These are phyloP conservation scores for Agrilus planipennis DNA, from an alignment of 1,140 invertebrate genomes.

Conservation along the genomic window DNA sequence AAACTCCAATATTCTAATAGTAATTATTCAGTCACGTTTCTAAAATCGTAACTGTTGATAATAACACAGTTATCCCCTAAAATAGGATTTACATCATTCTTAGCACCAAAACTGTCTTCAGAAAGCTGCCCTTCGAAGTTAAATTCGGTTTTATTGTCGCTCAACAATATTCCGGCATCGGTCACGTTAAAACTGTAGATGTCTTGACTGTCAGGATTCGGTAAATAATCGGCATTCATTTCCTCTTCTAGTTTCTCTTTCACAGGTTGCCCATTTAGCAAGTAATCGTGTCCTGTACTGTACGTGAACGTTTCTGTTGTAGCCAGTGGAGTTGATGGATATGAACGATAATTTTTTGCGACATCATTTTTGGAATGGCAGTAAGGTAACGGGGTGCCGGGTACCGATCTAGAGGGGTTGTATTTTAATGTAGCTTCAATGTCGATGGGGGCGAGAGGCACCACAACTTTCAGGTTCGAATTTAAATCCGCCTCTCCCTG, in stretches of 20 bases:
- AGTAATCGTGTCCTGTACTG: slow-evolving; percentile 32
- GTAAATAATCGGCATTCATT: slow-evolving; percentile 18
- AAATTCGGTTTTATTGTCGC: slow-evolving; percentile 10
- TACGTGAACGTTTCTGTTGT: slow-evolving; percentile 45
- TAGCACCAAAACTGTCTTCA: slow-evolving; percentile 5
- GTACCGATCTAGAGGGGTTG: slow-evolving; percentile 45
- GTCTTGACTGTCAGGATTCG: slow-evolving; percentile 16
- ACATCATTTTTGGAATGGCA: slow-evolving; percentile 25
- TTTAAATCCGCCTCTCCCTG: slow-evolving; percentile 14
- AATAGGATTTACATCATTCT: slow-evolving; percentile 2
- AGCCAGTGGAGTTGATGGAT: slow-evolving; percentile 48
- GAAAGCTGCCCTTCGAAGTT: slow-evolving; percentile 1
- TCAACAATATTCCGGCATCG: slow-evolving; percentile 8
- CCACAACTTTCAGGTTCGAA: no score
- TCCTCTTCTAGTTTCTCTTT: slow-evolving; percentile 20
- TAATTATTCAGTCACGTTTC: slow-evolving; percentile 1
- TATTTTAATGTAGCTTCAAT: slow-evolving; percentile 14
- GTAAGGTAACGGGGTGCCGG: slow-evolving; percentile 47
- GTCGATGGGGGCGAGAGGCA: no score
- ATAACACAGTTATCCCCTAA: slow-evolving; percentile 2
- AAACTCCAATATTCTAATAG: slow-evolving; percentile 1
- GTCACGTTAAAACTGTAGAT: slow-evolving; percentile 19
- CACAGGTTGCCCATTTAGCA: slow-evolving; percentile 31
- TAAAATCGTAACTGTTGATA: slow-evolving; percentile 6
- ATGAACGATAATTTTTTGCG: slow-evolving; percentile 38